Evolutionary conservation across 2,888 invertebrate genomes (phyloP).

Genomic region (Drosophila atripex): DNA sequence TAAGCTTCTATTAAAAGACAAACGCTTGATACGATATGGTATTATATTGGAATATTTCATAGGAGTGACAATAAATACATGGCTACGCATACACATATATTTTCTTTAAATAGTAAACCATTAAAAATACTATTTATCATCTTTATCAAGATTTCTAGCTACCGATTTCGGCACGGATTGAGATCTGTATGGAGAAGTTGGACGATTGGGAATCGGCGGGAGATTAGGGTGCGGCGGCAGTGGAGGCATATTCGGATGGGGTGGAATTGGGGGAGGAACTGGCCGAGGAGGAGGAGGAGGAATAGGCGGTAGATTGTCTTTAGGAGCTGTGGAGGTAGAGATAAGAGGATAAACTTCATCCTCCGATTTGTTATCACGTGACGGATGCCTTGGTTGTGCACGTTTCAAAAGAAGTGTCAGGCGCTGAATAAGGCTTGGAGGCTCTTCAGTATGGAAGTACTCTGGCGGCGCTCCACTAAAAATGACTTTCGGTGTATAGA

Average conservation of each 20-base stretch:
- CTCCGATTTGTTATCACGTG: neutral
- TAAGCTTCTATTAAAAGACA: too few relatives aligned
- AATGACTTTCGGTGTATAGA: slow-evolving; percentile 12
- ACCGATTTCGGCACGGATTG: neutral
- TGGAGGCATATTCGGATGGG: neutral
- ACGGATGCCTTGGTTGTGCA: neutral
- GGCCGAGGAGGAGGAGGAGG: neutral
- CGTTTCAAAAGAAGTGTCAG: neutral
- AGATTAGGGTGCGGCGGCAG: neutral
- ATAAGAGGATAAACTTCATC: slow-evolving; percentile 6
- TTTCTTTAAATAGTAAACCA: too few relatives aligned
- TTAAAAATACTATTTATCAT: neutral
- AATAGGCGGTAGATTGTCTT: neutral
- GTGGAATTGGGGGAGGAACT: neutral
- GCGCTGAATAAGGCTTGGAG: neutral
- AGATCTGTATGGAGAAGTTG: neutral
- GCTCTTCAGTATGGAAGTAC: neutral
- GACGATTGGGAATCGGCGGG: neutral
- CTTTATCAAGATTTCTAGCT: neutral
- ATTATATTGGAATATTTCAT: neutral
- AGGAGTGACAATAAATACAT: neutral
- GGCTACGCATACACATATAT: too few relatives aligned
- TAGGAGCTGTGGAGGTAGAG: neutral
- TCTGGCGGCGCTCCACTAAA: neutral
- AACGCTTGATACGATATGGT: too few relatives aligned